Conservation (phyloP, 2,888 invertebrate species). For the Panzeria rudis region DNA sequence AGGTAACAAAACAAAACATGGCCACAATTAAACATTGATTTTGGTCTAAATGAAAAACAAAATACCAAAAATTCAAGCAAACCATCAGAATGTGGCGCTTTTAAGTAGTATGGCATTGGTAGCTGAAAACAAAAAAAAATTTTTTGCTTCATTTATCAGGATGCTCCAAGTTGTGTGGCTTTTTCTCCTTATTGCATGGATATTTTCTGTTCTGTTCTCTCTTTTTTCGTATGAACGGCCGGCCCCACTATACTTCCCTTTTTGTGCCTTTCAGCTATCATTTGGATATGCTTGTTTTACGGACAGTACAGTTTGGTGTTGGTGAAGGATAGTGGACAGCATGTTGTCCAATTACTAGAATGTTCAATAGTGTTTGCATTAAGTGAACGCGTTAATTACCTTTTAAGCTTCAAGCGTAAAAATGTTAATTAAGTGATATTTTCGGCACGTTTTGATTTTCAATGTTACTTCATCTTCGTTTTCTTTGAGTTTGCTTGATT, state of each 20-base stretch:
- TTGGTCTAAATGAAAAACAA: conserved; percentile 45
- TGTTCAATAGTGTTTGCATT: conserved; percentile 83
- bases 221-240: neutral
- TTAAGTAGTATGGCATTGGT: conserved; percentile 36
- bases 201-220: conserved; percentile 19
- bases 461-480: conserved; percentile 53
- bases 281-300: conserved; percentile 28
- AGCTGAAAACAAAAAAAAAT: conserved; percentile 42
- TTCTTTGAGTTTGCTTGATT: conserved; percentile 41
- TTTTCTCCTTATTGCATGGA: conserved; percentile 24
- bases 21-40: conserved; percentile 62
- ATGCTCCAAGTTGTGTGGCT: conserved; percentile 53
- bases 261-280: conserved; percentile 64
- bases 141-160: conserved; percentile 58
- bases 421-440: conserved; percentile 83
- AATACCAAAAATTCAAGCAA: conserved; percentile 28
- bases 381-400: conserved; percentile 83
- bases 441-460: conserved; percentile 78
- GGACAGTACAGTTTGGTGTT: conserved; percentile 10
- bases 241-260: conserved; percentile 31
- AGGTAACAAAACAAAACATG: conserved; percentile 68
- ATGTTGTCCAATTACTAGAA: conserved; percentile 83
- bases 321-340: conserved; percentile 72
- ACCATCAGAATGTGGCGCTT: conserved; percentile 64
- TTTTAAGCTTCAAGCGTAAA: conserved; percentile 78